Conservation (phyloP, 1,140 invertebrate species). For the Scaptomyza graminum region DNA sequence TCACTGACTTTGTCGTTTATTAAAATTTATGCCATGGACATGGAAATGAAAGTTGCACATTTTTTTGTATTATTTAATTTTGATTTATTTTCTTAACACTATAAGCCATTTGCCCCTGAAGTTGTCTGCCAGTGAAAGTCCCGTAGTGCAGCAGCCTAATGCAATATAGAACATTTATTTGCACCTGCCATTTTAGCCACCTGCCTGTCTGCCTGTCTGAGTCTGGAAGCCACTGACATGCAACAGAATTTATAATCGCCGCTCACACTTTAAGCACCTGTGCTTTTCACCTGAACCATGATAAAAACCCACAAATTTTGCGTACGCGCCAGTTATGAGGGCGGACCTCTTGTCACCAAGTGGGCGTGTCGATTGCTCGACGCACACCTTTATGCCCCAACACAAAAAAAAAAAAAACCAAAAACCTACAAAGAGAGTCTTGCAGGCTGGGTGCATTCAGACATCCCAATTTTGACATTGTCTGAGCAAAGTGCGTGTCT, state of each 20-base stretch:
- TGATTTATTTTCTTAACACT: neutral
- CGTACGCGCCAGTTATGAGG: slow-evolving; percentile 49
- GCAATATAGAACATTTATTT: slow-evolving; percentile 64
- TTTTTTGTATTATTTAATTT: slow-evolving; percentile 14
- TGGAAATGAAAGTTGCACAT: slow-evolving; percentile 51
- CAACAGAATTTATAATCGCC: slow-evolving; percentile 73
- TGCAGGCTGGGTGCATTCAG: slow-evolving; percentile 19
- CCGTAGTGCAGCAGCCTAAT: slow-evolving; percentile 33
- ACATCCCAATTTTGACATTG: slow-evolving; percentile 46
- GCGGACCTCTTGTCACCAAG: slow-evolving; percentile 42
- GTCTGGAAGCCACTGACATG: slow-evolving; percentile 70
- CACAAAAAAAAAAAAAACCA: slow-evolving; percentile 7
- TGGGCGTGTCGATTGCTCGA: slow-evolving; percentile 68
- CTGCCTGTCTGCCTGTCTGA: slow-evolving; percentile 8
- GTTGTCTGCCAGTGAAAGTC: neutral
- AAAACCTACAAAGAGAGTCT: slow-evolving; percentile 1
- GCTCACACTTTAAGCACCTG: slow-evolving; percentile 18
- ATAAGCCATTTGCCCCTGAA: too few relatives aligned
- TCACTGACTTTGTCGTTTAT: slow-evolving; percentile 61
- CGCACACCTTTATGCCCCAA: slow-evolving; percentile 1
- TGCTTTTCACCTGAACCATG: slow-evolving; percentile 2
- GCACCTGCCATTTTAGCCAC: slow-evolving; percentile 45
- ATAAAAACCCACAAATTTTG: slow-evolving; percentile 53
- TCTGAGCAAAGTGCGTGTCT: slow-evolving; percentile 76
- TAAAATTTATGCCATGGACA: slow-evolving; percentile 65